Conservation (phyloP, 2,797 vertebrate genomes). For the Tiaroga cobitis region DNA sequence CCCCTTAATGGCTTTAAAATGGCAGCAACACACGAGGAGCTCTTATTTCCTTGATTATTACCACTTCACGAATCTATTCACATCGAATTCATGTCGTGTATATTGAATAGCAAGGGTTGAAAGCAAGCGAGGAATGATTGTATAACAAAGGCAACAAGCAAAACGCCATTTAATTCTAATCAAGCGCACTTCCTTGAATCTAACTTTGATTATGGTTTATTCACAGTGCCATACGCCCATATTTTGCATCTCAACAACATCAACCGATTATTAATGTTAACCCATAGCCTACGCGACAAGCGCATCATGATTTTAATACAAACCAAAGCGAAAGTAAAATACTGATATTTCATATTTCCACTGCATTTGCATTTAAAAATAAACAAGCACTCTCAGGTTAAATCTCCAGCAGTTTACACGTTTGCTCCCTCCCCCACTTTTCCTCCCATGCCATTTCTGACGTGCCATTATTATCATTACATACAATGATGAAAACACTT, state of each 20-base stretch:
- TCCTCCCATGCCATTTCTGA: conserved; percentile 35
- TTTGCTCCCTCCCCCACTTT: conserved; percentile 41
- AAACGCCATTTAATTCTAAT: neutral
- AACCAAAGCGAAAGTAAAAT: neutral
- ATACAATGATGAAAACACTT: conserved; percentile 28
- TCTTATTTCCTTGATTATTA: conserved; percentile 50
- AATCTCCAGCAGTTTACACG: conserved; percentile 26
- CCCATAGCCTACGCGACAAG: no score
- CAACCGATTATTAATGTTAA: neutral
- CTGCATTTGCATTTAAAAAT: neutral
- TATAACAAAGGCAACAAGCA: neutral
- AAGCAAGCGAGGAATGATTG: neutral
- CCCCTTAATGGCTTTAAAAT: conserved; percentile 67
- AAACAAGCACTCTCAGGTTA: conserved; percentile 5
- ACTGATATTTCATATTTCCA: conserved; percentile 5
- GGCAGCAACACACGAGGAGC: conserved; percentile 63
- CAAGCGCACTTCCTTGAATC: conserved; percentile 54
- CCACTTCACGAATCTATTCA: neutral
- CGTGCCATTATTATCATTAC: conserved; percentile 34
- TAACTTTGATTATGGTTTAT: conserved; percentile 53
- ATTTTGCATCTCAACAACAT: conserved; percentile 41
- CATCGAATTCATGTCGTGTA: neutral
- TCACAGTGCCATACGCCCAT: conserved; percentile 31
- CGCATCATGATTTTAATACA: neutral
- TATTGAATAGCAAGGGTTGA: neutral